These are phyloP conservation scores for Ailuropoda melanoleuca DNA, from an alignment of 2,113 vertebrate species.

Conservation along the genomic window DNA sequence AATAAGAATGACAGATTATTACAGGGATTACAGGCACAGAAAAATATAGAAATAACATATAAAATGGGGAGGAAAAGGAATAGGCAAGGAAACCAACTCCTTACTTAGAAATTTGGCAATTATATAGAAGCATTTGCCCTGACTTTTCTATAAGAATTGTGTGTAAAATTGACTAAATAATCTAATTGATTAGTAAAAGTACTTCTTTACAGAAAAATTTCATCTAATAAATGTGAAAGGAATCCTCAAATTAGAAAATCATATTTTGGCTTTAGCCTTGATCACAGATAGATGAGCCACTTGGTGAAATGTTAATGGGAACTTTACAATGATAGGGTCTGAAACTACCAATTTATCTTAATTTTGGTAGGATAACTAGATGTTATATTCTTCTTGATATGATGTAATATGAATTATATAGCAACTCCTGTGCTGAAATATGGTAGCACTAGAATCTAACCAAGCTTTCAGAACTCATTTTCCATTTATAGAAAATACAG, in stretches of 20 bases:
- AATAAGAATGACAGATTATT: neutral
- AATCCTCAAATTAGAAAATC: neutral
- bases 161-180: neutral
- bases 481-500: neutral
- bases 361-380: neutral
- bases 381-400: neutral
- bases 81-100: neutral
- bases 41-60: neutral
- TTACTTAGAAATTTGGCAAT: neutral
- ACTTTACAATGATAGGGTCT: neutral
- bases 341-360: neutral
- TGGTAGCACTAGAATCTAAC: neutral
- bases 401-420: neutral
- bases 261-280: neutral
- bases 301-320: neutral
- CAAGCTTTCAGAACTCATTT: neutral
- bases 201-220: neutral
- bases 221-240: neutral
- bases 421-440: neutral
- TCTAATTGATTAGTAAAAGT: neutral
- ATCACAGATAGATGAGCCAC: neutral
- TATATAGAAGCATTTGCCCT: neutral
- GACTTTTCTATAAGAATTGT: neutral
- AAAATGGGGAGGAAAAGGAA: neutral
- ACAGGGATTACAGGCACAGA: neutral